A percentile compares a stretch with the other conserved stretches of the same genome.
phyloP scores from a whole-genome alignment of 2,888 invertebrate species.

The Pristionchus arcanus region DNA sequence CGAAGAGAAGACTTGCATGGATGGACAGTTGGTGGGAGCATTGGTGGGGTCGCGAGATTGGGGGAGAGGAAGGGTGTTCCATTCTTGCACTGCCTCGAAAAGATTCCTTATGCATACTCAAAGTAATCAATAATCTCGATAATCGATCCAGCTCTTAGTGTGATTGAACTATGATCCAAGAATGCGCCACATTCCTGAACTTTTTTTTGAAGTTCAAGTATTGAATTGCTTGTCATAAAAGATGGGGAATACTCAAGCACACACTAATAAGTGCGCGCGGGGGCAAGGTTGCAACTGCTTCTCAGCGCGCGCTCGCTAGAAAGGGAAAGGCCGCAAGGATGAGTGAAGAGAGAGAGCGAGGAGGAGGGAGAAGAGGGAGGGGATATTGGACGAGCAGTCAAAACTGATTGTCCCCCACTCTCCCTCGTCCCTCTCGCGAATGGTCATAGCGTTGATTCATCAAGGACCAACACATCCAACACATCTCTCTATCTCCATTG shows the following conservation, averaged over 20 bases:
- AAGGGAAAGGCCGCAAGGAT: constrained; percentile 45
- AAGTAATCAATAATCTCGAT: background rate
- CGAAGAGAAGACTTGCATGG: background rate
- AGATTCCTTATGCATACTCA: no score
- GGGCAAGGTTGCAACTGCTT: constrained; percentile 12
- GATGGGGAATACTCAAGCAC: background rate
- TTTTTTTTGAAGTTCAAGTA: no score
- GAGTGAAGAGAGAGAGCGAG: constrained; percentile 27
- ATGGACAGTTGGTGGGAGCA: background rate
- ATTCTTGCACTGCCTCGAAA: background rate
- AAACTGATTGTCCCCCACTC: constrained; percentile 33
- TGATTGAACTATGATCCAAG: background rate
- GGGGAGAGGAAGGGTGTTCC: background rate
- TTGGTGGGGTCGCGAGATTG: background rate
- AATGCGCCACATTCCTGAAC: no score
- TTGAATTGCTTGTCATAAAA: background rate
- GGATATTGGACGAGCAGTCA: constrained; percentile 37
- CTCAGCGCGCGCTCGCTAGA: constrained; percentile 30
- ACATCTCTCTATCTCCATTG: background rate
- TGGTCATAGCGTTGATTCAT: constrained; percentile 44
- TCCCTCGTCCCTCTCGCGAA: constrained; percentile 9
- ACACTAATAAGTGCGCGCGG: background rate
- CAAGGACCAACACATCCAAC: constrained; percentile 3
- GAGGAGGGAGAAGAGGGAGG: background rate
- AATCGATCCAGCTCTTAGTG: background rate